Percentiles rank a stretch among this genome's conserved stretches.
Conservation (phyloP, 2,888 invertebrate genomes). For the Pyrrhia umbra region DNA sequence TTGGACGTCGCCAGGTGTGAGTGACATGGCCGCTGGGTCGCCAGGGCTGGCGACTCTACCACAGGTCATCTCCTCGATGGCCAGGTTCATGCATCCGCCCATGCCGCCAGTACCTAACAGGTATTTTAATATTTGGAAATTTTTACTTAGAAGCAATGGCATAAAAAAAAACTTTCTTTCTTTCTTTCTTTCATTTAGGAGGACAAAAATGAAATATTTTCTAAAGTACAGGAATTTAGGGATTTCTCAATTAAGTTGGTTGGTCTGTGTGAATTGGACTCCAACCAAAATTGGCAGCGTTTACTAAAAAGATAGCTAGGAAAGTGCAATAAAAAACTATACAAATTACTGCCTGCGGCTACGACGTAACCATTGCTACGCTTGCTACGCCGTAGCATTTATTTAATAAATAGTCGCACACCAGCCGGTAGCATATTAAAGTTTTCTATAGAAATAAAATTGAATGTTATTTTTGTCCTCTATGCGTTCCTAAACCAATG, state of each 20-base stretch:
- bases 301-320: background rate
- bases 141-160: background rate
- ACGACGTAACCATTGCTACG: slow-evolving; percentile 24
- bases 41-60: slow-evolving; percentile 87
- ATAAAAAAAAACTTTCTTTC: too few species aligned
- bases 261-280: background rate
- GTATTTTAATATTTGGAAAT: slow-evolving; percentile 63
- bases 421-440: too few species aligned
- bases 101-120: slow-evolving; percentile 79
- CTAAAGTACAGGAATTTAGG: background rate
- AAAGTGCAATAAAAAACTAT: background rate
- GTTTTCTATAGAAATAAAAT: background rate
- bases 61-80: slow-evolving; percentile 88
- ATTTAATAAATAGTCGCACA: too few species aligned
- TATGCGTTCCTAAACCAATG: too few species aligned
- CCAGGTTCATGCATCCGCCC: slow-evolving; percentile 84
- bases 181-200: too few species aligned
- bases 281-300: background rate
- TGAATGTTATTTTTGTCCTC: too few species aligned
- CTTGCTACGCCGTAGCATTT: slow-evolving; percentile 31
- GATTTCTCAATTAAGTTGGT: background rate
- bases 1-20: slow-evolving; percentile 73
- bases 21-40: slow-evolving; percentile 84
- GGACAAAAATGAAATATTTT: too few species aligned
- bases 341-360: slow-evolving; percentile 4